These are phyloP conservation scores for Flabesymbios commensalis DNA, from an alignment of 2,888 invertebrate species.

Conservation along the genomic window DNA sequence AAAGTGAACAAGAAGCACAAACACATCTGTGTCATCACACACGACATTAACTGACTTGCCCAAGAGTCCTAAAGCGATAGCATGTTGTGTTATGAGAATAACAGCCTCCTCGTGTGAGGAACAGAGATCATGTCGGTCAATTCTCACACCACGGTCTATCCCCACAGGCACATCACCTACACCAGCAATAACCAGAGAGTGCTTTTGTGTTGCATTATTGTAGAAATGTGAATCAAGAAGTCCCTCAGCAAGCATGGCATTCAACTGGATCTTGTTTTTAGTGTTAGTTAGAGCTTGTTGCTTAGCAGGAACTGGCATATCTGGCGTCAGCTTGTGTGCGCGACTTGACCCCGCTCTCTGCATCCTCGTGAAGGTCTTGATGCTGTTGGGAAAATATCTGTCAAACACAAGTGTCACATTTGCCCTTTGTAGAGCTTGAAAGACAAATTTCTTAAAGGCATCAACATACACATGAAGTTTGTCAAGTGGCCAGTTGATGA, in stretches of 20 bases:
- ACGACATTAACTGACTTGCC: background rate
- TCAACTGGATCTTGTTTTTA: slow-evolving; percentile 13
- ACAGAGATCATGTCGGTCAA: slow-evolving; percentile 6
- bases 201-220: slow-evolving; percentile 8
- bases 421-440: slow-evolving; percentile 5
- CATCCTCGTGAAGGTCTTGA: slow-evolving; percentile 2
- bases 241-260: slow-evolving; percentile 4
- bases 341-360: slow-evolving; percentile 11
- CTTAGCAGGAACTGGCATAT: slow-evolving; percentile 6
- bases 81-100: slow-evolving; percentile 8
- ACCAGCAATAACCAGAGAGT: slow-evolving; percentile 1
- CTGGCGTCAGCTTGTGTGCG: slow-evolving; percentile 2
- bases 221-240: slow-evolving; percentile 2
- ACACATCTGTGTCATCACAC: slow-evolving; percentile 15
- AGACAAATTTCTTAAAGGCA: slow-evolving; percentile 2
- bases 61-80: background rate
- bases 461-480: slow-evolving; percentile 13
- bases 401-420: slow-evolving; percentile 14
- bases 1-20: slow-evolving; percentile 13
- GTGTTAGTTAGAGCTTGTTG: slow-evolving; percentile 5
- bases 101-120: slow-evolving; percentile 3
- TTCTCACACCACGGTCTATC: slow-evolving; percentile 3
- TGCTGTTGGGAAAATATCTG: slow-evolving; percentile 2
- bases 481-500: slow-evolving; percentile 4
- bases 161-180: background rate